phyloP scores from a whole-genome alignment of 2,797 vertebrate species.

The Peromyscus eremicus region DNA sequence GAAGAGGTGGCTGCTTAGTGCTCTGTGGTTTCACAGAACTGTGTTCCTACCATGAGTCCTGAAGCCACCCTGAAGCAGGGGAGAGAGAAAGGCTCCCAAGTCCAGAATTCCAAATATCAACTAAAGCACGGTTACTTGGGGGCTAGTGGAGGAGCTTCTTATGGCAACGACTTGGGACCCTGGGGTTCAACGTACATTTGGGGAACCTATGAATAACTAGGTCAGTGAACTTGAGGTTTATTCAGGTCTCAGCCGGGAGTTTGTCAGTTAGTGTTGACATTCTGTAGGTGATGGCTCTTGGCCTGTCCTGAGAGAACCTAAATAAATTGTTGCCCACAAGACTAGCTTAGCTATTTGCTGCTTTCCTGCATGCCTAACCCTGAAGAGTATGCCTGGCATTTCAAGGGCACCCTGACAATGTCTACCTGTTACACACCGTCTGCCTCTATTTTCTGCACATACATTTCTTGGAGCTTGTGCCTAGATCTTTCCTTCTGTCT shows the following conservation, averaged over 20 bases:
- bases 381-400: accelerated
- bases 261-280: background rate
- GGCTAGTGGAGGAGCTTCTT: background rate
- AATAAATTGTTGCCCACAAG: background rate
- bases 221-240: background rate
- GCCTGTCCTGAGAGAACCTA: background rate
- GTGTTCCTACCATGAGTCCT: background rate
- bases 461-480: background rate
- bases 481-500: background rate
- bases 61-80: background rate
- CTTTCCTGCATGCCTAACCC: background rate
- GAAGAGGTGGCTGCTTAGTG: background rate
- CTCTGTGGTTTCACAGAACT: background rate
- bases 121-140: background rate
- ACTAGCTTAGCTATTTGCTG: background rate
- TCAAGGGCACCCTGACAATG: background rate
- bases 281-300: background rate
- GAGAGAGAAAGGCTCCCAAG: background rate
- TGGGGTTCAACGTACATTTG: background rate
- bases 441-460: background rate
- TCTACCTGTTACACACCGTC: background rate
- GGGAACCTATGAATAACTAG: background rate
- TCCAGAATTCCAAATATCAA: background rate
- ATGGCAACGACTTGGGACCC: background rate
- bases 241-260: background rate